Base-by-base conservation (phyloP, 92 coral and sea anemone species). In the Plumapathes pennacea region DNA sequence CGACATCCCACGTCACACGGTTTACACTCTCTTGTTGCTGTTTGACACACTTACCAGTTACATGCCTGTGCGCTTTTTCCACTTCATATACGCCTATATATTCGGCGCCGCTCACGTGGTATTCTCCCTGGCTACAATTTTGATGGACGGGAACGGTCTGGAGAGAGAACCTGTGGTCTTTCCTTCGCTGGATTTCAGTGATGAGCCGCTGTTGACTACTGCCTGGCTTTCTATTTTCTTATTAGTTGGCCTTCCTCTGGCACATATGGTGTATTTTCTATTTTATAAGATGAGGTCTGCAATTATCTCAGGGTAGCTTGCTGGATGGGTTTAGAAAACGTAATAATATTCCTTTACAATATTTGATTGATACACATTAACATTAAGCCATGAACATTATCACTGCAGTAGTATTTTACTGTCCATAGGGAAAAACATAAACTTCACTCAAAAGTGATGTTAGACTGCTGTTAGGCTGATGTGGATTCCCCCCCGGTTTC, bases 31-130 rank as follows among this genome's bases (percentile, higher is more conserved):
- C 12, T 52, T 78, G 31, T 50, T 87, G 80, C 23, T 87, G 3
- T 34, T 87, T 28, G 95, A 87, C 42, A 60, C 76, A 10, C 25
- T 69, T 15, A 38, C 74, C 75, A 66, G 84, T 38, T 57, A 84
- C 21, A 61, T 87, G 25, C 95, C 89, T 26, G 89, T 87, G 18
- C 74, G 95, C 24, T 6, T 87, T 22, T 27, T 69, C 17, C 95
- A 87, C 62, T 77, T 87, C 55, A 39, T 87, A 38, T 87, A 87
- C 54, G 88, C 89, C 64, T 76, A 87, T 71, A 48, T 87, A 34
- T 77, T 87, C 54, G 89, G 86, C 32, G 85, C 82, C 10, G 69
- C 71, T 2, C 73, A 82, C 47, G 89, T 82, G 12, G 64, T 71
- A 4, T 87, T 87, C 63, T 56, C 78, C 9, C 43, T 87, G 19